Conservation (phyloP, 2,113 vertebrate genomes). For the Cynocephalus volans region DNA sequence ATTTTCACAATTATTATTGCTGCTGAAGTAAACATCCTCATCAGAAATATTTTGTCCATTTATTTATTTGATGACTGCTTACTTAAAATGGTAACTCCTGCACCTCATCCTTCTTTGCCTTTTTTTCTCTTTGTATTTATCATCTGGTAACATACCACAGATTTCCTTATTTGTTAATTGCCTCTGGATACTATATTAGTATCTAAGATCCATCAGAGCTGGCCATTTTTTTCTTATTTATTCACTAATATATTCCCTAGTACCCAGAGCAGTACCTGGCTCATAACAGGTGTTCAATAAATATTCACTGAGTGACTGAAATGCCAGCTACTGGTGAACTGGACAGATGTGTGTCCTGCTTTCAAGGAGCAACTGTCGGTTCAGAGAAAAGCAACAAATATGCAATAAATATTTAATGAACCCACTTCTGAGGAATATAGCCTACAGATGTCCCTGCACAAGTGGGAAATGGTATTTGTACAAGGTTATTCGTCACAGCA, state of each 20-base stretch:
- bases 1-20: neutral
- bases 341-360: neutral
- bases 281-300: rapidly evolving
- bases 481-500: rapidly evolving
- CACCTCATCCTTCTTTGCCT: neutral
- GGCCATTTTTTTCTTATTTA: neutral
- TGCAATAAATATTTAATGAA: neutral
- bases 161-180: neutral
- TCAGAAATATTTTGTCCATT: neutral
- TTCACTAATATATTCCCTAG: neutral
- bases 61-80: neutral
- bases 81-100: neutral
- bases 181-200: neutral
- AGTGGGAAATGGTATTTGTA: neutral
- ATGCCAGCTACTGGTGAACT: neutral
- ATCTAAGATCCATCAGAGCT: neutral
- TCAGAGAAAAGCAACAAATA: neutral
- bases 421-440: neutral
- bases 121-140: neutral
- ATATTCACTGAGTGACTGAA: neutral
- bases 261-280: too few species aligned
- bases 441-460: neutral
- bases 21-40: neutral
- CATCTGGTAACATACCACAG: neutral
- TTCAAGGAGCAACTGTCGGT: neutral